phyloP scores from a whole-genome alignment of 2,113 vertebrate species.

The Menidia beryllina region DNA sequence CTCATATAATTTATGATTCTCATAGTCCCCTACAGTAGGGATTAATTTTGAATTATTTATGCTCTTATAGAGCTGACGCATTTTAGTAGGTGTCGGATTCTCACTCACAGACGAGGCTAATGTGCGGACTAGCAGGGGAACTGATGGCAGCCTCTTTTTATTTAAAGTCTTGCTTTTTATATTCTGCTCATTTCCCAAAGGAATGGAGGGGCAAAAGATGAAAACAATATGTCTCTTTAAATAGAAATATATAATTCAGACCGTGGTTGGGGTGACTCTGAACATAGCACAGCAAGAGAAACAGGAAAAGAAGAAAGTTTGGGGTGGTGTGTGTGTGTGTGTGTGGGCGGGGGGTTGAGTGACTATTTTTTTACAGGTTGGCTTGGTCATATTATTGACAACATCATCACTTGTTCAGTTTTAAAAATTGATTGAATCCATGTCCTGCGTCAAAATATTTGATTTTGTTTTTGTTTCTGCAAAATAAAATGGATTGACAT shows the following conservation, averaged over 20 bases:
- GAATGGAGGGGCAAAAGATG: slow-evolving; percentile 83
- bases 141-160: slow-evolving; percentile 96
- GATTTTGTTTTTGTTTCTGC: slow-evolving; percentile 82
- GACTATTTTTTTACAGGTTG: slow-evolving; percentile 22
- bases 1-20: slow-evolving; percentile 97
- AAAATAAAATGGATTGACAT: slow-evolving; percentile 82
- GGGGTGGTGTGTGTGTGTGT: too few relatives aligned
- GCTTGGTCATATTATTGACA: slow-evolving; percentile 67
- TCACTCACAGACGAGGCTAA: slow-evolving; percentile 94
- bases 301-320: slow-evolving; percentile 57
- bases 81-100: slow-evolving; percentile 98
- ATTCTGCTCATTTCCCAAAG: slow-evolving; percentile 88
- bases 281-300: slow-evolving; percentile 26
- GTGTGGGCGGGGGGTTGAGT: slow-evolving; percentile 12
- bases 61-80: slow-evolving; percentile 96
- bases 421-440: slow-evolving; percentile 71
- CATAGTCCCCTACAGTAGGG: slow-evolving; percentile 95
- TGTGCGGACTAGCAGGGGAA: slow-evolving; percentile 91
- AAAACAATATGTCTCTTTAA: slow-evolving; percentile 81
- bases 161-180: slow-evolving; percentile 97
- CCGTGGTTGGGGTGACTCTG: slow-evolving; percentile 63
- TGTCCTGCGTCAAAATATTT: slow-evolving; percentile 81
- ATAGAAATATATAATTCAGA: slow-evolving; percentile 71
- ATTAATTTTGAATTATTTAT: slow-evolving; percentile 99
- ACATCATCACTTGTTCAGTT: slow-evolving; percentile 66